Conservation (phyloP, 2,797 vertebrate species). For the Clarias platycephalus region DNA sequence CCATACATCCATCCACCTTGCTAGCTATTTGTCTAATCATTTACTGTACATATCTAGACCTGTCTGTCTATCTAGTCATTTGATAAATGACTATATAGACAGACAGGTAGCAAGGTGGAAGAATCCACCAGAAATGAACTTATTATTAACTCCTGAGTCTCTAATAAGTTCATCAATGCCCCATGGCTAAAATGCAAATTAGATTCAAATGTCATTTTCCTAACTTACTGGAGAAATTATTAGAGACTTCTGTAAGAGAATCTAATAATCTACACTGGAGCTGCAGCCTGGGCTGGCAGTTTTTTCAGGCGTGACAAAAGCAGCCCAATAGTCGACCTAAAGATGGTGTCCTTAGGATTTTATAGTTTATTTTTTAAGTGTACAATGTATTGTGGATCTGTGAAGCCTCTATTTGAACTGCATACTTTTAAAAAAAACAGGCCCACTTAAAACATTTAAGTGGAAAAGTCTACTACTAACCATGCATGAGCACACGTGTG, state of each 20-base stretch:
- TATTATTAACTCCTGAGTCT: not conserved
- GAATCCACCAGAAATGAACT: not conserved
- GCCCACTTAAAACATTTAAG: not conserved
- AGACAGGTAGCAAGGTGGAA: not conserved
- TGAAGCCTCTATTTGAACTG: not conserved
- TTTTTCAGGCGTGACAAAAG: not conserved
- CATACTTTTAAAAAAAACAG: not conserved
- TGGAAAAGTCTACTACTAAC: not conserved
- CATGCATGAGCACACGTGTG: not conserved
- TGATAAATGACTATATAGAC: not conserved
- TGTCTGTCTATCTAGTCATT: too few relatives aligned
- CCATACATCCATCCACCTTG: not conserved
- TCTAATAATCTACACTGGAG: not conserved
- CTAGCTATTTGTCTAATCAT: too few relatives aligned
- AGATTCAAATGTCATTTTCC: not conserved
- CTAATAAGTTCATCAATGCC: not conserved
- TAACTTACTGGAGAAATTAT: not conserved
- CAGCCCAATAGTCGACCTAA: not conserved
- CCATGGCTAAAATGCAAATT: not conserved
- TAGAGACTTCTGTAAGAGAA: not conserved
- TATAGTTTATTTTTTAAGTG: not conserved
- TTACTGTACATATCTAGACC: not conserved
- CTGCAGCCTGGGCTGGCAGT: not conserved
- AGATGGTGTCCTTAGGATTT: not conserved
- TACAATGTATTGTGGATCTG: not conserved